Base-by-base conservation (phyloP, 2,888 invertebrate genomes). In the Drosophila pseudotakahashii region DNA sequence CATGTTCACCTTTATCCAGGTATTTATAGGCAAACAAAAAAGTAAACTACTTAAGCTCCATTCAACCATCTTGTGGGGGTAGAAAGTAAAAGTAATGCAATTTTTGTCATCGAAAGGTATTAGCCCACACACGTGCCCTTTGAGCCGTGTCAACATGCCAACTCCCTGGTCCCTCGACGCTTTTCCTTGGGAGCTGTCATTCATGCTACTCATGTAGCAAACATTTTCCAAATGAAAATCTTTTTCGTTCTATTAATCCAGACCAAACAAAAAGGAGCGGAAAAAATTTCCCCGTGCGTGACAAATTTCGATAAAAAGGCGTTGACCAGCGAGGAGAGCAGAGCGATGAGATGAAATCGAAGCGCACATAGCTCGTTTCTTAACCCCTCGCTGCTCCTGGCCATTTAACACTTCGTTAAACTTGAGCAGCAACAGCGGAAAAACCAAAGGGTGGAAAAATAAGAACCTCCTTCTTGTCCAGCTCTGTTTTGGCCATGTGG, bases 141-240 rank as follows among this genome's bases (percentile, higher is more conserved):
- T 39, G 23, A 51, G 26, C 54, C 73, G 36, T 59, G 73, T 60
- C 73, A 55, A 66, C 66, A 42, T 36, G 48, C 48, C 66, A 68
- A 69, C 70, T 70, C 63, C 23, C 32, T 52, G 37, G 26, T 11
- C 26, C 44, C 26, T 13, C 23, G 11, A 10, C 52, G 11, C 37
- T 23, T 32, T 32, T 23, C 19, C 57, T 32, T 16, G 23, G 30
- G 36, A 42, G 57, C 68, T 89, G 89, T 85, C 89, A 89, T 89
- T 89, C 90, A 89, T 89, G 90, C 89, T 71, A 68, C 82, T 83
- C 82, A 86, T 88, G 89, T 88, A 80, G 83, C 83, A 85, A 85
- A 78, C 73, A 80, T 85, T 85, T 84, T 84, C 81, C 78, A 82
- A 87, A 88, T 82, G 89, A 89, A 83, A 89, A 86, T 89, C 86